A percentile compares a stretch with the other conserved stretches of the same genome.
Conservation (phyloP, 2,113 vertebrate genomes). For the Pluvianellus socialis region DNA sequence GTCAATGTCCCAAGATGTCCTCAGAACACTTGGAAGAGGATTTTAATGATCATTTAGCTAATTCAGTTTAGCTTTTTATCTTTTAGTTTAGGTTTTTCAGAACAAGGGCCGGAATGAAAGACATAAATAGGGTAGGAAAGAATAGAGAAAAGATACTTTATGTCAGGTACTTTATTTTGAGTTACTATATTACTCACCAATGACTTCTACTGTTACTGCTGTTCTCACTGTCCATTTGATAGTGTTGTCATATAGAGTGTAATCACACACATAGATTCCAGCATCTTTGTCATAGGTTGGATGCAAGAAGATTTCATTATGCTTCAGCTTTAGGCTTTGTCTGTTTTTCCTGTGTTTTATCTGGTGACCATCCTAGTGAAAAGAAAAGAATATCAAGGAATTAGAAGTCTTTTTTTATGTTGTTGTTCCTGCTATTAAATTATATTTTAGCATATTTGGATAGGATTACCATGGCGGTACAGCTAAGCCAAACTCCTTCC, state of each 20-base stretch:
- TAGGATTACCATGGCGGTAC: not conserved
- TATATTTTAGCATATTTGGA: not conserved
- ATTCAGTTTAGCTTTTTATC: not conserved
- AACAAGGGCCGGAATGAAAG: not conserved
- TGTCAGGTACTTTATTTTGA: not conserved
- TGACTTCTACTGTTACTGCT: constrained; percentile 62
- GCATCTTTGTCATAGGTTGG: constrained; percentile 47
- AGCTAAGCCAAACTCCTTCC: not conserved
- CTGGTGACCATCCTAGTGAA: constrained; percentile 65
- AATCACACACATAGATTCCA: constrained; percentile 81
- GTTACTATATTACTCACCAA: constrained; percentile 57
- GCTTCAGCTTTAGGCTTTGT: constrained; percentile 2
- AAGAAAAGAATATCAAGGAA: not conserved
- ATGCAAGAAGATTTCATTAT: constrained; percentile 54
- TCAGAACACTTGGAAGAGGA: not conserved
- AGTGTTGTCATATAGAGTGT: constrained; percentile 35
- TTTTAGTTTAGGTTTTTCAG: not conserved
- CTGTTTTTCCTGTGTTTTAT: not conserved
- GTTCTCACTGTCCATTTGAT: constrained; percentile 78
- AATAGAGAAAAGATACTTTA: not conserved
- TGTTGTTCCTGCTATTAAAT: not conserved
- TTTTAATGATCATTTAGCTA: not conserved
- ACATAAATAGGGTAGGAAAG: not conserved
- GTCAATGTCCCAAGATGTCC: not conserved
- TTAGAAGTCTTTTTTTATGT: not conserved